phyloP scores from a whole-genome alignment of 1,140 invertebrate species.

The Oedothorax gibbosus region DNA sequence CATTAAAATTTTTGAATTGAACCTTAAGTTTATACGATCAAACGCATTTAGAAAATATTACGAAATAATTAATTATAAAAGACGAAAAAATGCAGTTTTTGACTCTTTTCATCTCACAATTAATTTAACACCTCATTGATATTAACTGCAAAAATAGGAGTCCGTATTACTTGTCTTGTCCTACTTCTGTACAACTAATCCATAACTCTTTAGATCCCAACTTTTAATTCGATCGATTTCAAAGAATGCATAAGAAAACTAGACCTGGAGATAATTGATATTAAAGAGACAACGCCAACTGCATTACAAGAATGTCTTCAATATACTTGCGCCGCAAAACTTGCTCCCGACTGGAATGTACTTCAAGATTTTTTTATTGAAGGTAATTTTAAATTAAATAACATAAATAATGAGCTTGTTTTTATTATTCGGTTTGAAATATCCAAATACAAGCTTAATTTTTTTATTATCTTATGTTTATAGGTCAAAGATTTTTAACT shows the following conservation, averaged over 20 bases:
- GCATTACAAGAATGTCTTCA: conserved; percentile 21
- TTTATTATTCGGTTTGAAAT: neutral
- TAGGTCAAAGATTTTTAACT: conserved; percentile 20
- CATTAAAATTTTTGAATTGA: too few species aligned
- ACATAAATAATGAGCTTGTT: neutral
- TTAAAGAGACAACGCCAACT: conserved; percentile 3
- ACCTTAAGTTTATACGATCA: too few species aligned
- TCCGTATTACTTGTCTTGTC: too few species aligned
- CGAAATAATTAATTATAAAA: too few species aligned
- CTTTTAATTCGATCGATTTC: neutral
- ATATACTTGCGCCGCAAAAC: conserved; percentile 20
- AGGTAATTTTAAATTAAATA: conserved; percentile 9
- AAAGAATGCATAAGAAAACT: neutral
- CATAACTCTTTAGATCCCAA: too few species aligned
- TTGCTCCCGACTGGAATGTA: conserved; percentile 30
- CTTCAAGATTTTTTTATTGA: conserved; percentile 13
- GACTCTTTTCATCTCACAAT: too few species aligned
- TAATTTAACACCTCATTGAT: too few species aligned
- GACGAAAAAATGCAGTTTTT: too few species aligned
- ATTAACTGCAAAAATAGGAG: too few species aligned
- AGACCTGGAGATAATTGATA: neutral
- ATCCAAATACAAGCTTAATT: neutral
- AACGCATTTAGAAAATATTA: too few species aligned
- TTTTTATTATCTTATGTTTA: neutral
- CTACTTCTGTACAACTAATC: too few species aligned